These are phyloP conservation scores for Uria lomvia DNA, from an alignment of 2,113 vertebrate species.

Conservation along the genomic window DNA sequence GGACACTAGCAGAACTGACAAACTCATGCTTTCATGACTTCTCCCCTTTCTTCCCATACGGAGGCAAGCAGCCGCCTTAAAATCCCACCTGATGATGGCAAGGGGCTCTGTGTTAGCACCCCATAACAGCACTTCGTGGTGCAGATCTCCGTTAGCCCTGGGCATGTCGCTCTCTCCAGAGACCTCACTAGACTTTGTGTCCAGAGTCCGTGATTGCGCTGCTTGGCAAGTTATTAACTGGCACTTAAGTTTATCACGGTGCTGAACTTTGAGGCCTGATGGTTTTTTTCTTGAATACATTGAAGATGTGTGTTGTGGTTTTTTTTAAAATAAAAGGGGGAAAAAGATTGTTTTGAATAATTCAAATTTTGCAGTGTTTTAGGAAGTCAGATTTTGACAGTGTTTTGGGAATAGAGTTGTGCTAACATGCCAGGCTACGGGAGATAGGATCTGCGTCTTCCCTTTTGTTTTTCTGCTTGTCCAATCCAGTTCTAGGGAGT, in stretches of 20 bases:
- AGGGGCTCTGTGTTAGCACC: background rate
- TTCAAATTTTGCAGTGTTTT: background rate
- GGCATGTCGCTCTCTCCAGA: background rate
- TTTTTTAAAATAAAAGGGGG: background rate
- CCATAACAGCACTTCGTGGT: background rate
- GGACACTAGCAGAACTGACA: background rate
- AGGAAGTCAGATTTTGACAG: background rate
- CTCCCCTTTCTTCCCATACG: background rate
- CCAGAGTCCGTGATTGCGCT: background rate
- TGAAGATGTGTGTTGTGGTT: background rate
- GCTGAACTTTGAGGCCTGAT: background rate
- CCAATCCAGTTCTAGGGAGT: background rate
- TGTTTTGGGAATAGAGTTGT: background rate
- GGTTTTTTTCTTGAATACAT: background rate
- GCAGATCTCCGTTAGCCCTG: background rate
- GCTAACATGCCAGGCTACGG: background rate
- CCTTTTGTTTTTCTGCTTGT: background rate
- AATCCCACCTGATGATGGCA: background rate
- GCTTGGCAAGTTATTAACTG: constrained; percentile 2
- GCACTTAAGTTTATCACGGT: background rate
- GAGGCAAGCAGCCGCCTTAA: background rate
- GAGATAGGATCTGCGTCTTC: background rate
- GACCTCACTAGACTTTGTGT: background rate
- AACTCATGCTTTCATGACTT: background rate
- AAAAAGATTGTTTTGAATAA: background rate